A percentile compares a stretch with the other conserved stretches of the same genome.
These are phyloP conservation scores for Pristis pectinata DNA, from an alignment of 2,797 vertebrate species.

Conservation along the genomic window DNA sequence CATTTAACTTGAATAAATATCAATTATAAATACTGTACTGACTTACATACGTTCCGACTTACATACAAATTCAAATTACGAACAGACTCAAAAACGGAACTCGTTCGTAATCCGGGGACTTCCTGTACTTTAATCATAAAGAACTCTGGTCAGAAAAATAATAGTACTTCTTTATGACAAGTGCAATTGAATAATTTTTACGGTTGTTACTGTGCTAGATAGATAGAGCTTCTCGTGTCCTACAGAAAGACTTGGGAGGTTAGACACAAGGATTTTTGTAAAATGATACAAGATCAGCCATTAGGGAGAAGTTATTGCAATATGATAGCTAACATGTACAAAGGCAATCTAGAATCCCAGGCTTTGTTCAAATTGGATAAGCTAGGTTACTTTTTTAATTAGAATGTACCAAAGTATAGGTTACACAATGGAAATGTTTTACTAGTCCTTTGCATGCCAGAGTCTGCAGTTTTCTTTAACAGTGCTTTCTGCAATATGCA, in stretches of 20 bases:
- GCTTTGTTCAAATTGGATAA: conserved; percentile 21
- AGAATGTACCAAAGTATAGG: not conserved
- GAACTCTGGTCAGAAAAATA: not conserved
- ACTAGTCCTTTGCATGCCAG: not conserved
- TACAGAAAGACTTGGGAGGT: not conserved
- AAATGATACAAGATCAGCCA: not conserved
- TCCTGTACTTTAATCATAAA: not conserved
- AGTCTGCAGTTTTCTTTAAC: not conserved
- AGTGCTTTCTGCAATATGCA: not conserved
- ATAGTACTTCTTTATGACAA: not conserved
- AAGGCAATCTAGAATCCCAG: not conserved
- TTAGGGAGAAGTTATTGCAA: not conserved
- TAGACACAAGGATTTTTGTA: conserved; percentile 10
- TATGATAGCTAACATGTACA: not conserved
- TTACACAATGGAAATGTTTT: not conserved
- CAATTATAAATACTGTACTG: no score
- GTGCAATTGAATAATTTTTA: not conserved
- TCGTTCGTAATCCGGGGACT: no score
- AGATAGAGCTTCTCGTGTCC: not conserved
- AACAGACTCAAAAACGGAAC: no score
- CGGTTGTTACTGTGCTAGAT: not conserved
- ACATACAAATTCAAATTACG: no score
- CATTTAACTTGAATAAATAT: no score
- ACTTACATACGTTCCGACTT: no score
- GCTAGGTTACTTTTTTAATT: not conserved